phyloP scores from a whole-genome alignment of 2,888 invertebrate genomes.

The Linnaemya tessellans region DNA sequence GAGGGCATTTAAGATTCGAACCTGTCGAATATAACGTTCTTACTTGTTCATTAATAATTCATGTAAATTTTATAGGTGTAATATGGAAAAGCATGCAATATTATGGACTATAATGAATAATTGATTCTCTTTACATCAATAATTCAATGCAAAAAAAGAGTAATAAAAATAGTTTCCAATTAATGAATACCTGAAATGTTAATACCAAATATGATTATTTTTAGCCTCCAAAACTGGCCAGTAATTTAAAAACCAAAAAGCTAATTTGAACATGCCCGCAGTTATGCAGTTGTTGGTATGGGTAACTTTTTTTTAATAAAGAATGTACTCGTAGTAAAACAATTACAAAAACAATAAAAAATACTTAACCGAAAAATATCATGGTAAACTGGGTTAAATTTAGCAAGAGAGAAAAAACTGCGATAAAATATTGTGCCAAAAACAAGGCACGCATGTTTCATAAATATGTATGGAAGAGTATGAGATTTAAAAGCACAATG shows the following conservation, averaged over 20 bases:
- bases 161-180: slow-evolving; percentile 27
- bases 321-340: slow-evolving; percentile 16
- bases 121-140: slow-evolving; percentile 46
- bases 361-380: slow-evolving; percentile 49
- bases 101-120: slow-evolving; percentile 37
- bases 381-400: slow-evolving; percentile 64
- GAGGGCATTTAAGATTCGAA: too few relatives aligned
- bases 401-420: slow-evolving; percentile 10
- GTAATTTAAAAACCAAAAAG: slow-evolving; percentile 16
- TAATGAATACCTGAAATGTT: slow-evolving; percentile 43
- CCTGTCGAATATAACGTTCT: too few relatives aligned
- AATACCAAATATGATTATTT: slow-evolving; percentile 51
- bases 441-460: slow-evolving; percentile 52
- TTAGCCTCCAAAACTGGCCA: slow-evolving; percentile 51
- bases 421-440: slow-evolving; percentile 22
- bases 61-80: slow-evolving; percentile 18
- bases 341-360: slow-evolving; percentile 28
- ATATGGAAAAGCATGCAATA: not conserved
- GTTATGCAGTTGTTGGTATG: not conserved
- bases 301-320: not conserved
- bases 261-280: slow-evolving; percentile 12
- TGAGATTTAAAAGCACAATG: not conserved
- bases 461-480: slow-evolving; percentile 1
- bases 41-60: not conserved
- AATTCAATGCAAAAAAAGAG: slow-evolving; percentile 46